phyloP scores from a whole-genome alignment of 37 sponge, comb jelly and placozoan genomes.

The Chondrilla cf. caribensis region DNA sequence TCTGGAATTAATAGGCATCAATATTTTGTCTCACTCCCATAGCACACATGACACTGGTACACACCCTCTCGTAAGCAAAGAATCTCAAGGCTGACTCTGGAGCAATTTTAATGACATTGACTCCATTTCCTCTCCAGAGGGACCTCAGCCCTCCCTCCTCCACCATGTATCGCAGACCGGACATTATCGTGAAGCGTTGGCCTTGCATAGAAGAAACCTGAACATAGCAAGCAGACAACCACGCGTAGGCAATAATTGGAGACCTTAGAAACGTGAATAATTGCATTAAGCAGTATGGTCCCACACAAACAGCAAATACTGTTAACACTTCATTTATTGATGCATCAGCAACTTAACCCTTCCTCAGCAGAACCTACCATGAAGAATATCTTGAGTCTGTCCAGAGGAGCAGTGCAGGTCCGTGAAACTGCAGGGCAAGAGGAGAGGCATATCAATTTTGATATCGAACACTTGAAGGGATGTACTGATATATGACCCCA shows the following conservation, averaged over 20 bases:
- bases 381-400: constrained; percentile 92
- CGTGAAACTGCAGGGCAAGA: constrained; percentile 67
- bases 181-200: constrained; percentile 54
- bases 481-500: no score
- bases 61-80: constrained; percentile 86
- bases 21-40: no score
- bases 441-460: background rate
- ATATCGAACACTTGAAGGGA: no score
- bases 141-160: constrained; percentile 87
- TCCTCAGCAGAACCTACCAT: constrained; percentile 44
- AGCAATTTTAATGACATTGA: constrained; percentile 95
- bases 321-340: no score
- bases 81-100: constrained; percentile 96
- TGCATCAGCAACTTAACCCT: background rate
- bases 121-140: constrained; percentile 98
- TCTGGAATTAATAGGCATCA: no score
- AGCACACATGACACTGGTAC: no score
- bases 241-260: background rate
- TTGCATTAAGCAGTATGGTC: no score
- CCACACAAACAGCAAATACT: no score
- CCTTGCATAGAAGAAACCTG: constrained; percentile 60
- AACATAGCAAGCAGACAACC: background rate
- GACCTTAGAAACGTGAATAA: no score
- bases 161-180: constrained; percentile 80
- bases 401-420: constrained; percentile 93